phyloP scores from a whole-genome alignment of 2,888 invertebrate species.

The Formica aserva region DNA sequence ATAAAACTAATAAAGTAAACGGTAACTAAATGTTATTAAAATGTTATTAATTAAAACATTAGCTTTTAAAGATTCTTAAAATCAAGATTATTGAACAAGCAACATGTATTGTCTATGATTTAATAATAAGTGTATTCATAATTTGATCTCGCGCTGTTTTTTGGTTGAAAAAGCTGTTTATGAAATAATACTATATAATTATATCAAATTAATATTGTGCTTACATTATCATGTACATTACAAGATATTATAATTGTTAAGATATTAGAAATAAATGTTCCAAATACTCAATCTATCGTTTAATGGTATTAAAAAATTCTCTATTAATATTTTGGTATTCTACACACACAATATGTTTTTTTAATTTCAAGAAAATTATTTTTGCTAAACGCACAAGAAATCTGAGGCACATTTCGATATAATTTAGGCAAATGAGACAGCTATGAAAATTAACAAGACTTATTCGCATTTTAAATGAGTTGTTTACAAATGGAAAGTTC shows the following conservation, averaged over 20 bases:
- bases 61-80: constrained; percentile 56
- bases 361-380: constrained; percentile 22
- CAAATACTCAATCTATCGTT: neutral
- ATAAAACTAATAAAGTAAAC: neutral
- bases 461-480: neutral
- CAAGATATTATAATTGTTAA: neutral
- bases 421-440: neutral
- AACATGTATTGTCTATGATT: constrained; percentile 70
- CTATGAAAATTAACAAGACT: neutral
- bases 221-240: neutral
- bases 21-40: neutral
- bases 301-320: neutral
- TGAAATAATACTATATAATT: constrained; percentile 19
- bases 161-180: neutral
- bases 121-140: constrained; percentile 56
- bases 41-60: constrained; percentile 25
- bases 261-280: constrained; percentile 1
- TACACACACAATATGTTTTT: neutral
- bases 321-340: neutral
- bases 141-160: constrained; percentile 56
- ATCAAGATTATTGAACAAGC: constrained; percentile 65
- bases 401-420: constrained; percentile 4
- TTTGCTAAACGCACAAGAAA: constrained; percentile 21
- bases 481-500: constrained; percentile 1
- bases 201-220: constrained; percentile 3